These are phyloP conservation scores for Drosophila subquinaria DNA, from an alignment of 2,888 invertebrate species.

Conservation along the genomic window DNA sequence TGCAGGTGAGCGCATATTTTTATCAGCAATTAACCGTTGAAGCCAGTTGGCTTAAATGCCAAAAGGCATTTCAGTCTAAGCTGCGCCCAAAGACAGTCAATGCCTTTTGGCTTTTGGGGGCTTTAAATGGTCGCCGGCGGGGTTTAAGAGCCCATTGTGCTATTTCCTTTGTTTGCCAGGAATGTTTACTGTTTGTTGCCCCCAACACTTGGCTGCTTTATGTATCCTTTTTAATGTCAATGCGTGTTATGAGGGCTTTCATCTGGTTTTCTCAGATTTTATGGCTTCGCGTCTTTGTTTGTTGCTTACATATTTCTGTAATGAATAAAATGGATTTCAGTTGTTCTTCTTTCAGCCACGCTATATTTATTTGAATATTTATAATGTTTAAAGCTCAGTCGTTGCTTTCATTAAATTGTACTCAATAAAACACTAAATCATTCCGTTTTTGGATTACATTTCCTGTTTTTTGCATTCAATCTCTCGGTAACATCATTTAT, in stretches of 20 bases:
- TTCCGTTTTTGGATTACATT: conserved; percentile 17
- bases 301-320: conserved; percentile 20
- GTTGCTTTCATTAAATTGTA: conserved; percentile 52
- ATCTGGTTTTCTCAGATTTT: conserved; percentile 52
- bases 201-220: conserved; percentile 49
- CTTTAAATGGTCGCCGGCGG: conserved; percentile 39
- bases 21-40: conserved; percentile 67
- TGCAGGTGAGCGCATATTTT: conserved; percentile 63
- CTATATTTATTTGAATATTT: conserved; percentile 23
- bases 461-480: conserved; percentile 21
- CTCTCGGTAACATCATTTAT: conserved; percentile 31
- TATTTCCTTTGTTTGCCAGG: conserved; percentile 16
- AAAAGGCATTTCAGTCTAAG: conserved; percentile 20
- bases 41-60: conserved; percentile 50
- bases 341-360: conserved; percentile 11
- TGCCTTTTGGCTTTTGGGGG: conserved; percentile 31
- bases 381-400: conserved; percentile 11
- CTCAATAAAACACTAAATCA: conserved; percentile 42
- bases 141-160: conserved; percentile 29
- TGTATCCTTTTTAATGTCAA: conserved; percentile 68
- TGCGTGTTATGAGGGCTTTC: conserved; percentile 55
- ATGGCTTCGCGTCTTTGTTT: conserved; percentile 36
- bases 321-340: conserved; percentile 28
- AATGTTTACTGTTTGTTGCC: conserved; percentile 19
- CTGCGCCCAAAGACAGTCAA: conserved; percentile 36